Conservation (phyloP, 2,888 invertebrate genomes). For the Trilocha varians region DNA sequence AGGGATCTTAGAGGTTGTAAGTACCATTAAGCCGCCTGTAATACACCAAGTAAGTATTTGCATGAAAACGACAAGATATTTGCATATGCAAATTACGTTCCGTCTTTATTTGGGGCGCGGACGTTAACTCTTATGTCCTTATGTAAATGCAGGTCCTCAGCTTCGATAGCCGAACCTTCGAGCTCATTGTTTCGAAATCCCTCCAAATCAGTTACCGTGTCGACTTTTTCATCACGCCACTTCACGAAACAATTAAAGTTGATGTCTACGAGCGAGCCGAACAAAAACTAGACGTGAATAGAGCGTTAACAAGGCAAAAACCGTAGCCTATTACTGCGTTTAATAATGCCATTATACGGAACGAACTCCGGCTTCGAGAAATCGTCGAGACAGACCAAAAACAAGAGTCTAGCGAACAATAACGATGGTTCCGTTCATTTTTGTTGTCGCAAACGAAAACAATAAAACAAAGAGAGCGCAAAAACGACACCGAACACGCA, state of each 20-base stretch:
- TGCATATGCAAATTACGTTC: conserved; percentile 69
- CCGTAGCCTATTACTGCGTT: conserved; percentile 31
- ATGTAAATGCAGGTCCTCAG: conserved; percentile 36
- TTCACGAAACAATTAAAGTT: conserved; percentile 32
- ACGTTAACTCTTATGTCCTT: conserved; percentile 51
- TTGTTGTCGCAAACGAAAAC: conserved; percentile 50
- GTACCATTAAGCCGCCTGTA: conserved; percentile 63
- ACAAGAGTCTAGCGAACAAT: conserved; percentile 51
- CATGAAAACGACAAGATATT: conserved; percentile 63
- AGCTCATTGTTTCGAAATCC: conserved; percentile 31
- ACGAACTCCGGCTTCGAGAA: conserved; percentile 30
- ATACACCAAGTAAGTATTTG: conserved; percentile 63
- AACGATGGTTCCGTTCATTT: conserved; percentile 53
- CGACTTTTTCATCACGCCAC: conserved; percentile 24
- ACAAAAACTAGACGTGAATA: conserved; percentile 40
- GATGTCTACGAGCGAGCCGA: conserved; percentile 21
- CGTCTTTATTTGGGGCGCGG: conserved; percentile 63
- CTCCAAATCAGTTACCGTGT: conserved; percentile 29
- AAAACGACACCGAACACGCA: conserved; percentile 56
- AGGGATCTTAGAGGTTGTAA: conserved; percentile 46
- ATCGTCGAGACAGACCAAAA: conserved; percentile 28
- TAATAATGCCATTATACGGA: conserved; percentile 41
- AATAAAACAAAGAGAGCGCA: conserved; percentile 60
- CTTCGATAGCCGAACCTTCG: conserved; percentile 31
- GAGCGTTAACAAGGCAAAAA: conserved; percentile 46